These are phyloP conservation scores for Melipona bicolor DNA, from an alignment of 2,888 invertebrate species.

Conservation along the genomic window DNA sequence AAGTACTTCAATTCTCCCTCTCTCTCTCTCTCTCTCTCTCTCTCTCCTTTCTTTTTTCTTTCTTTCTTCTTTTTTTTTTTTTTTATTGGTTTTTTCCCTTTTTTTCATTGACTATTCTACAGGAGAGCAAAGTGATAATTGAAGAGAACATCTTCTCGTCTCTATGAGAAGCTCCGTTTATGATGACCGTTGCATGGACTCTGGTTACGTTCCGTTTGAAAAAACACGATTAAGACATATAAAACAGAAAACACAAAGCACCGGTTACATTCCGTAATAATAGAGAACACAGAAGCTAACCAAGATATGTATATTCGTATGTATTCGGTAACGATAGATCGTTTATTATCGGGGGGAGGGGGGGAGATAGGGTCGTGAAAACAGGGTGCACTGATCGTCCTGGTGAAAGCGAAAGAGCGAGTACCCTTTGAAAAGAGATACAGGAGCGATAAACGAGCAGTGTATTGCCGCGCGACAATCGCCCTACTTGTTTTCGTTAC, in stretches of 20 bases:
- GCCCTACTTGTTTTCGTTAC: constrained; percentile 72
- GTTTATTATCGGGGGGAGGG: background rate
- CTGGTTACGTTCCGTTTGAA: constrained; percentile 40
- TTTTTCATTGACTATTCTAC: background rate
- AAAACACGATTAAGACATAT: constrained; percentile 57
- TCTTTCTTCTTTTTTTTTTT: background rate
- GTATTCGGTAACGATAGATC: constrained; percentile 24
- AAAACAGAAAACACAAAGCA: constrained; percentile 69
- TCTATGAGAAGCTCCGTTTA: constrained; percentile 59
- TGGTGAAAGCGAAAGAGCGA: constrained; percentile 66
- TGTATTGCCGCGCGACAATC: constrained; percentile 64
- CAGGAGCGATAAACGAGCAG: constrained; percentile 66
- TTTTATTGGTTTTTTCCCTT: background rate
- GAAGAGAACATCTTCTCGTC: constrained; percentile 52
- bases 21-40: background rate
- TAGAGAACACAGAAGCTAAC: constrained; percentile 53
- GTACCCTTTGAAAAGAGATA: constrained; percentile 48
- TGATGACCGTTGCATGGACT: constrained; percentile 56
- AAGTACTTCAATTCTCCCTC: background rate
- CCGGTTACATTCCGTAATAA: constrained; percentile 62
- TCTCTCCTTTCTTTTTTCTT: background rate
- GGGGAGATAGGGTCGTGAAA: constrained; percentile 41
- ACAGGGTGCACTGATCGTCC: constrained; percentile 66
- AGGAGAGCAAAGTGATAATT: constrained; percentile 53
- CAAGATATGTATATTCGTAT: constrained; percentile 22